Evolutionary conservation across 2,797 vertebrate species (phyloP).

Genomic region (Falco berigora): DNA sequence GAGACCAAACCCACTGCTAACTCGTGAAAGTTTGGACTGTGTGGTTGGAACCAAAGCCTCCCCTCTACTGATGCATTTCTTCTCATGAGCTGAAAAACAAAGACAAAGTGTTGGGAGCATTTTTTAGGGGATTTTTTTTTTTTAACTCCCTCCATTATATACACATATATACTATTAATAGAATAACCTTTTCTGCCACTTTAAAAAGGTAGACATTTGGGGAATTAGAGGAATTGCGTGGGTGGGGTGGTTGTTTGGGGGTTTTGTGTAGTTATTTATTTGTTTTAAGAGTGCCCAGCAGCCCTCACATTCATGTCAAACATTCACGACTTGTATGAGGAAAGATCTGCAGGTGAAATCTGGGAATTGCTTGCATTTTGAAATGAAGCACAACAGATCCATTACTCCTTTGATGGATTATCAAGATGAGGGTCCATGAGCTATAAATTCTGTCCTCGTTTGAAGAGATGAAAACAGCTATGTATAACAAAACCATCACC

Average conservation of each 20-base stretch:
- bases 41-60: slow-evolving; percentile 84
- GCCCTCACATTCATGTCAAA: background rate
- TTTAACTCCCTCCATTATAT: rapidly evolving
- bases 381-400: background rate
- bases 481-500: background rate
- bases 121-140: background rate
- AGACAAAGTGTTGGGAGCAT: background rate
- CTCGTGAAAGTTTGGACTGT: slow-evolving; percentile 93
- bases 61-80: slow-evolving; percentile 92
- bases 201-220: background rate
- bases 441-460: background rate
- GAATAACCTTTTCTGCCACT: background rate
- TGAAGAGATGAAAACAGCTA: background rate
- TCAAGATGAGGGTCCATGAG: background rate
- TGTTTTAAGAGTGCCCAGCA: background rate
- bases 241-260: background rate
- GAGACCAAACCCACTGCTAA: slow-evolving; percentile 96
- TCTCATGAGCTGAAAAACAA: slow-evolving; percentile 85
- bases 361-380: background rate
- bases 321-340: background rate
- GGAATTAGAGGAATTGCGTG: background rate
- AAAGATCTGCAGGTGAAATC: background rate
- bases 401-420: background rate
- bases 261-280: background rate
- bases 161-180: background rate